Percentiles rank a stretch among this genome's conserved stretches.
Conservation (phyloP, 2,113 vertebrate genomes). For the Buteo buteo region DNA sequence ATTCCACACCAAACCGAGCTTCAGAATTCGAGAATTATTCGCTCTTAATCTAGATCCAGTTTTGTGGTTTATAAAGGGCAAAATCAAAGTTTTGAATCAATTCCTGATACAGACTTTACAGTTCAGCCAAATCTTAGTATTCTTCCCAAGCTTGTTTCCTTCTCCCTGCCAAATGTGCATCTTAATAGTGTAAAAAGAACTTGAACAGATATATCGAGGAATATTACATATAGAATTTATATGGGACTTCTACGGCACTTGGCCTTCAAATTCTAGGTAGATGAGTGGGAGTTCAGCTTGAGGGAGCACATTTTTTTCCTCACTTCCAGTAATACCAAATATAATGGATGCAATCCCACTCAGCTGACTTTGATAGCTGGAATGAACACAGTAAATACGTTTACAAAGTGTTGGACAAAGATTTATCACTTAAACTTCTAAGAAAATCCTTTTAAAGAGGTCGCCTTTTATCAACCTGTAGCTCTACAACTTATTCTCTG, state of each 20-base stretch:
- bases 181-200: neutral
- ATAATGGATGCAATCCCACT: neutral
- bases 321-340: neutral
- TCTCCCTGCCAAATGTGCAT: neutral
- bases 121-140: neutral
- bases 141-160: neutral
- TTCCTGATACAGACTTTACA: neutral
- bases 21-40: neutral
- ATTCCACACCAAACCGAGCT: neutral
- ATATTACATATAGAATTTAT: neutral
- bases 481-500: neutral
- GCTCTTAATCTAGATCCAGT: neutral
- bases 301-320: neutral
- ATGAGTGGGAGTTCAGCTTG: constrained; percentile 1
- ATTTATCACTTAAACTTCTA: neutral
- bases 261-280: neutral
- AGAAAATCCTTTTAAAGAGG: neutral
- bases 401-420: neutral
- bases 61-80: neutral
- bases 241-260: neutral
- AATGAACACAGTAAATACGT: neutral
- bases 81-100: neutral
- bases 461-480: neutral
- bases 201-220: neutral
- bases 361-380: neutral